phyloP scores from a whole-genome alignment of 2,888 invertebrate species.

The Salticus scenicus region DNA sequence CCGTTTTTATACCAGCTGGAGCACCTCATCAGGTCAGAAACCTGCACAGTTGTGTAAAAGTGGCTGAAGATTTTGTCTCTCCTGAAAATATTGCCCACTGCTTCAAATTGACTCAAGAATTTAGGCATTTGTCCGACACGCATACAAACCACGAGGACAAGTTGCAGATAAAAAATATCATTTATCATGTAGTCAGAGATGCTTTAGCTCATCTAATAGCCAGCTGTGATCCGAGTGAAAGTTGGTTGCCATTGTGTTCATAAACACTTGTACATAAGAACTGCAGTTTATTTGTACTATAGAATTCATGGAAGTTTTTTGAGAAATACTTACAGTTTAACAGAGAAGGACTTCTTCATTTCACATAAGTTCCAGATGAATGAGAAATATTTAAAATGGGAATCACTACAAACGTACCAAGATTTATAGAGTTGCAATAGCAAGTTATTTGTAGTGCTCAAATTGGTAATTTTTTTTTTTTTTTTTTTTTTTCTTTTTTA shows the following conservation, averaged over 20 bases:
- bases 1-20: constrained; percentile 98
- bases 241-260: neutral
- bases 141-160: constrained; percentile 99
- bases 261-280: too few relatives aligned
- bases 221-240: neutral
- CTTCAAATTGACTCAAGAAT: constrained; percentile 96
- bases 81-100: constrained; percentile 98
- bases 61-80: constrained; percentile 98
- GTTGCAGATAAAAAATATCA: constrained; percentile 97
- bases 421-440: too few relatives aligned
- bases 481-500: too few relatives aligned
- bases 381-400: too few relatives aligned
- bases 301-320: too few relatives aligned
- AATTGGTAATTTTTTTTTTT: too few relatives aligned
- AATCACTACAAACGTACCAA: too few relatives aligned
- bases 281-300: too few relatives aligned
- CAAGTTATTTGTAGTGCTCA: too few relatives aligned
- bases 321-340: too few relatives aligned
- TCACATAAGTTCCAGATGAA: too few relatives aligned
- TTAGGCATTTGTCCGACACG: constrained; percentile 92
- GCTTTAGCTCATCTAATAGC: constrained; percentile 83
- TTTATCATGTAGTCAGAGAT: constrained; percentile 97
- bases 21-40: constrained; percentile 99
- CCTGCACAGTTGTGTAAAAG: constrained; percentile 97
- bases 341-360: too few relatives aligned